A percentile compares a stretch with the other conserved stretches of the same genome.
Conservation (phyloP, 2,888 invertebrate genomes). For the Pelosia muscerda region DNA sequence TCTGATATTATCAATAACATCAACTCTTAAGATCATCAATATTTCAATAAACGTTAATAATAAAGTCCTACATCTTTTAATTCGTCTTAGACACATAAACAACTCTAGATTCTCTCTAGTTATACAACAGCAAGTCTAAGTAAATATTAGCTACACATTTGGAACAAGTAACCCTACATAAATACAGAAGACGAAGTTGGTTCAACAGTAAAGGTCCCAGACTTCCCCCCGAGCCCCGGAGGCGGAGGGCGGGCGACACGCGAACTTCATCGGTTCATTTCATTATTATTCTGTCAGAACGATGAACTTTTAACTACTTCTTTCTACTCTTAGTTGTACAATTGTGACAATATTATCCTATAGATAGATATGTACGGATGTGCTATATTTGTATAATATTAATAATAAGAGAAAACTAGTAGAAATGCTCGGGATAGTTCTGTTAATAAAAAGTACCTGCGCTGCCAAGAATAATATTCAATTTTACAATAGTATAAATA, state of each 20-base stretch:
- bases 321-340: constrained; percentile 39
- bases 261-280: constrained; percentile 57
- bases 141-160: constrained; percentile 17
- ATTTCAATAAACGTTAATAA: background rate
- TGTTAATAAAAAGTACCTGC: too few relatives aligned
- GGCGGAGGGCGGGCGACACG: constrained; percentile 61
- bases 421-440: background rate
- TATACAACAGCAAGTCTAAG: background rate
- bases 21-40: background rate
- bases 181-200: constrained; percentile 14
- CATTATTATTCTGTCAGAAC: constrained; percentile 59
- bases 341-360: background rate
- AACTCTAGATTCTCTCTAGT: background rate
- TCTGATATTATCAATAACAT: background rate
- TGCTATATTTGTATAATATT: background rate
- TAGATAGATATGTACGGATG: background rate
- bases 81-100: background rate
- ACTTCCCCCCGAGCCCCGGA: constrained; percentile 16
- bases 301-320: constrained; percentile 71
- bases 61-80: background rate
- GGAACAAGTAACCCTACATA: constrained; percentile 7
- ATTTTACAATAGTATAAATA: too few relatives aligned
- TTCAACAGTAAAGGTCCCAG: constrained; percentile 31
- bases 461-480: too few relatives aligned
- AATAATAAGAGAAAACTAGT: background rate